Conservation (phyloP, 2,888 invertebrate genomes). For the Melanotus villosus region DNA sequence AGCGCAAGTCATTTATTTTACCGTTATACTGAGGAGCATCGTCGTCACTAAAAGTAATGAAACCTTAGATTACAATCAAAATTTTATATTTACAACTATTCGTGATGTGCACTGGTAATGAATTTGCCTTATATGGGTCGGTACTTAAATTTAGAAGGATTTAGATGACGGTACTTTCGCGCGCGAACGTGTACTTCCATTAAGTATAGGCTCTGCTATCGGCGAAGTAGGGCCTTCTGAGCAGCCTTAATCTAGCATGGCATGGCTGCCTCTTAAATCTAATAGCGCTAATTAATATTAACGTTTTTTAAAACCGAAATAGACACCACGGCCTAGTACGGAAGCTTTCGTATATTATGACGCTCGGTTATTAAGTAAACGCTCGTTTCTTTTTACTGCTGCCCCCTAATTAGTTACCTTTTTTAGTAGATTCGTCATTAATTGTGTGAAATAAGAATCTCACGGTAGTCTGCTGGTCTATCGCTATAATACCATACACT, state of each 20-base stretch:
- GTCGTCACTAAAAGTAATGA: constrained; percentile 42
- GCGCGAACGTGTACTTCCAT: constrained; percentile 16
- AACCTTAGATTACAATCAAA: constrained; percentile 44
- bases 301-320: constrained; percentile 28
- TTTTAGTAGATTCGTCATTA: constrained; percentile 26
- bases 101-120: constrained; percentile 42
- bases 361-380: constrained; percentile 29
- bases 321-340: constrained; percentile 21
- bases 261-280: constrained; percentile 39
- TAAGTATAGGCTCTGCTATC: constrained; percentile 7
- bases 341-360: constrained; percentile 15
- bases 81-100: constrained; percentile 46
- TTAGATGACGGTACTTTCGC: constrained; percentile 23
- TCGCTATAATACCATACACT: constrained; percentile 24
- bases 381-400: constrained; percentile 29
- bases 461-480: constrained; percentile 28
- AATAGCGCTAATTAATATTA: constrained; percentile 39
- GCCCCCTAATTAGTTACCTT: constrained; percentile 26
- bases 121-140: constrained; percentile 43
- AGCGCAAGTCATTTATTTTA: constrained; percentile 45
- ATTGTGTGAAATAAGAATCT: constrained; percentile 35
- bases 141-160: constrained; percentile 38
- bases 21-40: constrained; percentile 39
- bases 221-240: constrained; percentile 18
- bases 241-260: constrained; percentile 40